Base-by-base conservation (phyloP, 2,888 invertebrate genomes). In the Leucophenga montana region DNA sequence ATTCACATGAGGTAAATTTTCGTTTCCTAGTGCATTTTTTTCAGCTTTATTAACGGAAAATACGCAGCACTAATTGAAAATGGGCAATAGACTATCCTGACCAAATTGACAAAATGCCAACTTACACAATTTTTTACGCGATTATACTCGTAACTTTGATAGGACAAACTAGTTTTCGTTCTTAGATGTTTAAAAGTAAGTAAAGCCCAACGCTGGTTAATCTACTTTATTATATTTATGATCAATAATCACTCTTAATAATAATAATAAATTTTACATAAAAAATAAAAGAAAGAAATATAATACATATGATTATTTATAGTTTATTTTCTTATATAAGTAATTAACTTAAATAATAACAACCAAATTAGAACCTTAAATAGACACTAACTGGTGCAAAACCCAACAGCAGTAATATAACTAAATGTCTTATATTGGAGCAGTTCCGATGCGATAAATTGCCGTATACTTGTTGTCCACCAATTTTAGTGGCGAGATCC, bases 401-500 rank as follows among this genome's bases (percentile, higher is more conserved):
- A 16, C 46, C 48, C 13, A 64, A 14, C 48, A 64, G 11, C 14
- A 46, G 33, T 39, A 39, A 39, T 39, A 1, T 39, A n/a, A 61
- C 44, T 39, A 64, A n/a, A 48, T 46, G 62, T 3, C 14, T 5
- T 13, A 48, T 13, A 64, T 48, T 61, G 39, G 48, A 46, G 13
- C 48, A 11, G 46, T 48, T 64, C 46, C 46, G 62, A 22, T 48
- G 13, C 46, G 46, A n/a, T 46, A 46, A 39, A 20, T 46, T 64
- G 5, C n/a, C 62, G 8, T 48, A 18, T 14, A 22, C 46, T 14
- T 13, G n/a, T 46, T 64, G 62, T 1, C 14, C 22, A 22, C 3
- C 46, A 46, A 20, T 46, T 20, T 44, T 22, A 2, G 62, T 64
- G 14, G 46, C 11, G 9, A 18, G 13, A 39, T 39, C 39, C 8